These are phyloP conservation scores for Cyprinodon variegatus DNA, from an alignment of 2,113 vertebrate species.

Conservation along the genomic window DNA sequence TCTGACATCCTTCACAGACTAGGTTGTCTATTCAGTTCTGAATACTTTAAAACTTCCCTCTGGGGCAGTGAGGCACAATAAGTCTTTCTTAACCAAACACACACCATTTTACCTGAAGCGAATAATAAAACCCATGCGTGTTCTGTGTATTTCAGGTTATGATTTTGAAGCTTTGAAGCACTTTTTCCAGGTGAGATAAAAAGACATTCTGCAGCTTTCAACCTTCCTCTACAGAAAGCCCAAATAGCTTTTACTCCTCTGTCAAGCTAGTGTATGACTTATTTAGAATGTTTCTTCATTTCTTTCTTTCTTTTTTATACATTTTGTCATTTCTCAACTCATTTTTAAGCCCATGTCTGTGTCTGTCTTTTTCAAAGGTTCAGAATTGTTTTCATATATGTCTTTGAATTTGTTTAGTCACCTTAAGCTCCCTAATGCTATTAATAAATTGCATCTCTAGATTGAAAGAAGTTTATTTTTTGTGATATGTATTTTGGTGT, in stretches of 20 bases:
- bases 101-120: conserved; percentile 33
- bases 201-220: conserved; percentile 45
- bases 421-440: conserved; percentile 60
- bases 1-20: conserved; percentile 49
- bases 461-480: conserved; percentile 53
- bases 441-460: conserved; percentile 53
- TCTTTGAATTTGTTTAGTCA: conserved; percentile 9
- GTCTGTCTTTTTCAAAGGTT: conserved; percentile 36
- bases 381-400: conserved; percentile 64
- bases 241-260: conserved; percentile 28
- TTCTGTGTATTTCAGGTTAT: conserved; percentile 29
- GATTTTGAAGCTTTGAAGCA: conserved; percentile 10
- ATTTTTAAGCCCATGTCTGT: conserved; percentile 26
- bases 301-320: conserved; percentile 4
- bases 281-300: neutral
- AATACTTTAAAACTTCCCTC: conserved; percentile 65
- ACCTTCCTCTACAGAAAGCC: conserved; percentile 29
- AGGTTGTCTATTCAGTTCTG: conserved; percentile 59
- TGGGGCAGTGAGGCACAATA: conserved; percentile 61
- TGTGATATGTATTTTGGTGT: conserved; percentile 32
- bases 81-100: conserved; percentile 53
- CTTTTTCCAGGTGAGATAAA: conserved; percentile 47
- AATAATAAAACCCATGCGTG: conserved; percentile 8
- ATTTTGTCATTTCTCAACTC: conserved; percentile 4
- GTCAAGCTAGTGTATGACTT: neutral